Percentiles rank a stretch among this genome's conserved stretches.
Evolutionary conservation across 1,140 invertebrate species (phyloP).

Genomic region (Danaus melanippus): DNA sequence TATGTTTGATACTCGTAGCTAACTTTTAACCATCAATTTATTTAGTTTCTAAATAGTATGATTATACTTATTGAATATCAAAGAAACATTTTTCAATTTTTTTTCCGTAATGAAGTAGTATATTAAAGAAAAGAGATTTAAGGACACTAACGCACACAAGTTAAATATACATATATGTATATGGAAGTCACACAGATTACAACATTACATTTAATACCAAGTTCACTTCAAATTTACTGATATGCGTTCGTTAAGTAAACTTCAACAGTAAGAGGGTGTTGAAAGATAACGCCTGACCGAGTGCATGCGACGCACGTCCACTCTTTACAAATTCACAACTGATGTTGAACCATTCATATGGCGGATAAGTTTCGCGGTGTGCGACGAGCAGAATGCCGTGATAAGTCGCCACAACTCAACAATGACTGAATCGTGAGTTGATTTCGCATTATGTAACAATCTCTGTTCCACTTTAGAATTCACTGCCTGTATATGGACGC

Average conservation of each 20-base stretch:
- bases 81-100: too few species aligned
- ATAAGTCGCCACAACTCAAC: constrained; percentile 51
- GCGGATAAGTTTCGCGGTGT: constrained; percentile 55
- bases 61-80: too few species aligned
- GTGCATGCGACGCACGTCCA: constrained; percentile 57
- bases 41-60: too few species aligned
- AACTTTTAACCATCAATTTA: too few species aligned
- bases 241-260: constrained; percentile 27
- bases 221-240: too few species aligned
- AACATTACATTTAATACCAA: too few species aligned
- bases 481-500: constrained; percentile 20
- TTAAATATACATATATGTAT: too few species aligned
- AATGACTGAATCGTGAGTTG: constrained; percentile 52
- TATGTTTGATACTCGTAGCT: too few species aligned
- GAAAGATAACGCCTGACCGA: constrained; percentile 51
- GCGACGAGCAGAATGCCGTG: constrained; percentile 43
- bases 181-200: too few species aligned
- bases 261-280: constrained; percentile 37
- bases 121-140: too few species aligned
- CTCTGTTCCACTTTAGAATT: constrained; percentile 25
- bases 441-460: constrained; percentile 41
- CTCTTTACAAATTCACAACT: constrained; percentile 64
- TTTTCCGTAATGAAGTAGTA: too few species aligned
- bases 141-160: too few species aligned
- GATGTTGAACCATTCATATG: constrained; percentile 53